A percentile compares a stretch with the other conserved stretches of the same genome.
Evolutionary conservation across 1,140 invertebrate genomes (phyloP).

Genomic region (Idris sp.): DNA sequence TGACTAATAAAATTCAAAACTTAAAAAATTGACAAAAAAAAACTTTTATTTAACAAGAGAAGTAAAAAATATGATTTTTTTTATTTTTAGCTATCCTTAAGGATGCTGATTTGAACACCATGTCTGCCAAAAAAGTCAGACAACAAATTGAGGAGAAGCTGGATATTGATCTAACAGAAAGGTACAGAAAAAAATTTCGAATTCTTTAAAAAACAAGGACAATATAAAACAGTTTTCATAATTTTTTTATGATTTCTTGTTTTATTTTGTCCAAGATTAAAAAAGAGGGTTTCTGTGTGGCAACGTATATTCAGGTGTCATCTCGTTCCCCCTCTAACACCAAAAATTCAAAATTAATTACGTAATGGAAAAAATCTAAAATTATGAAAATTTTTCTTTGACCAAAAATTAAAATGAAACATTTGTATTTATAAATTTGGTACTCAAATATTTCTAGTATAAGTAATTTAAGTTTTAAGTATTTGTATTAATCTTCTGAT

Average conservation of each 20-base stretch:
- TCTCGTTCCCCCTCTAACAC: conserved; percentile 75
- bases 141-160: conserved; percentile 90
- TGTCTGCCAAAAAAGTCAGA: conserved; percentile 94
- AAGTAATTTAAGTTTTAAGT: no score
- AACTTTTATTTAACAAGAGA: no score
- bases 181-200: no score
- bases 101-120: conserved; percentile 89
- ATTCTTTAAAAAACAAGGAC: conserved; percentile 3
- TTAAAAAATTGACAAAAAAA: no score
- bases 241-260: conserved; percentile 46
- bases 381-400: no score
- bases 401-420: no score
- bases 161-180: conserved; percentile 84
- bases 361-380: no score
- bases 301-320: conserved; percentile 61
- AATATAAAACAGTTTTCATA: conserved; percentile 53
- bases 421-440: no score
- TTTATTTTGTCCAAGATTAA: conserved; percentile 70
- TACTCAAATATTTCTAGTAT: no score
- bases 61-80: no score
- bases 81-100: conserved; percentile 89
- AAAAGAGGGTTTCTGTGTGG: conserved; percentile 73
- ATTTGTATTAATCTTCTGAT: no score
- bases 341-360: background rate
- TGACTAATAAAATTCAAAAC: no score